These are phyloP conservation scores for Neoarius graeffei DNA, from an alignment of 2,113 vertebrate genomes.

Conservation along the genomic window DNA sequence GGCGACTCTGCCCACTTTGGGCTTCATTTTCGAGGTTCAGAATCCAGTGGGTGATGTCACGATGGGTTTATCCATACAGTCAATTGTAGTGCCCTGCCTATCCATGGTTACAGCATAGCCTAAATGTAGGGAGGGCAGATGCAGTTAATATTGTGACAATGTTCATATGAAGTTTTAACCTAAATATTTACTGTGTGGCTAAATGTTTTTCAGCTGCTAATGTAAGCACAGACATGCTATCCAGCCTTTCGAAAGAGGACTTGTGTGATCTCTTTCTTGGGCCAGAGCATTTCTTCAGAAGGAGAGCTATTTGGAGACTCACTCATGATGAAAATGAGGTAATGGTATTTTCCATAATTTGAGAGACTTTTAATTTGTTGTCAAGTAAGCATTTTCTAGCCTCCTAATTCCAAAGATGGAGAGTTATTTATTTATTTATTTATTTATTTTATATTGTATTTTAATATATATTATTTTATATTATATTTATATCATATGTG, in stretches of 20 bases:
- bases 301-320: neutral
- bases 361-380: too few relatives aligned
- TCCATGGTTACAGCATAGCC: too few relatives aligned
- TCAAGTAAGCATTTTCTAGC: neutral
- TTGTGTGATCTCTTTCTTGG: neutral
- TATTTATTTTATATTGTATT: neutral
- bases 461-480: neutral
- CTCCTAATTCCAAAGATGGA: neutral
- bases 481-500: too few relatives aligned
- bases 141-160: too few relatives aligned
- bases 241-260: neutral
- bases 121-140: too few relatives aligned
- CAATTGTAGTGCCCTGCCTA: too few relatives aligned
- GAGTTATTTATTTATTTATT: too few relatives aligned
- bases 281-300: neutral
- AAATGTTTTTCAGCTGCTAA: neutral
- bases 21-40: too few relatives aligned
- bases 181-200: neutral
- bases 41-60: too few relatives aligned
- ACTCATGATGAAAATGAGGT: neutral
- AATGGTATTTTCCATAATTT: neutral
- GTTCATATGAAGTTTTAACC: neutral
- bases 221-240: neutral
- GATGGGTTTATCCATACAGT: too few relatives aligned
- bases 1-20: too few relatives aligned